A percentile compares a stretch with the other conserved stretches of the same genome.
Conservation (phyloP, 1,140 invertebrate genomes). For the Drosophila busckii region DNA sequence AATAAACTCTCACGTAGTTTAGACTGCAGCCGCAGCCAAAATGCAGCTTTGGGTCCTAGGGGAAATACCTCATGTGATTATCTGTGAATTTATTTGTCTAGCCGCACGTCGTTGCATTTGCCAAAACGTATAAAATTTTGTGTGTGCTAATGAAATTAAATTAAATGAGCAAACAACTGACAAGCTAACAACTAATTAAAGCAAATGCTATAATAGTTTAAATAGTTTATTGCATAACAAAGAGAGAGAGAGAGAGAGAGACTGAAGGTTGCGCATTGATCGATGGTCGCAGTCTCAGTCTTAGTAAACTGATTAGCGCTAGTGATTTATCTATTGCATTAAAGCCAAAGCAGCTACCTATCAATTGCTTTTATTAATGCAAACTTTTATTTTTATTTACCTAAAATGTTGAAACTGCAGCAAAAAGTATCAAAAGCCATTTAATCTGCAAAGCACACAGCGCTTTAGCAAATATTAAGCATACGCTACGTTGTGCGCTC, state of each 20-base stretch:
- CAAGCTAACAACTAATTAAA: slow-evolving; percentile 32
- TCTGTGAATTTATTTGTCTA: slow-evolving; percentile 17
- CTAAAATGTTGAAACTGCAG: slow-evolving; percentile 19
- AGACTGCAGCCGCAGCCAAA: slow-evolving; percentile 8
- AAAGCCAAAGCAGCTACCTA: neutral
- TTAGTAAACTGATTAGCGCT: slow-evolving; percentile 42
- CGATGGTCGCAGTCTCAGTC: no score
- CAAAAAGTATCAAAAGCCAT: slow-evolving; percentile 61
- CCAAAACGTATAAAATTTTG: slow-evolving; percentile 22
- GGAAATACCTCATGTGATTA: slow-evolving; percentile 7
- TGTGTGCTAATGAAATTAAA: slow-evolving; percentile 17
- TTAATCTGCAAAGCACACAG: slow-evolving; percentile 55
- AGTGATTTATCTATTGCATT: slow-evolving; percentile 44
- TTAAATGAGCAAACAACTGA: slow-evolving; percentile 13
- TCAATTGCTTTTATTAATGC: no score
- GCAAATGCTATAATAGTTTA: slow-evolving; percentile 49
- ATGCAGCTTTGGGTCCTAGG: slow-evolving; percentile 26
- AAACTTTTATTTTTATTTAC: slow-evolving; percentile 3
- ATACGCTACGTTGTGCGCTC: slow-evolving; percentile 43
- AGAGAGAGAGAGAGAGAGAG: no score
- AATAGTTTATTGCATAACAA: no score
- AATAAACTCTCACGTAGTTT: slow-evolving; percentile 20
- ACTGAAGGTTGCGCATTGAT: slow-evolving; percentile 40
- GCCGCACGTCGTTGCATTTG: slow-evolving; percentile 10
- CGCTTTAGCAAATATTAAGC: slow-evolving; percentile 62